These are phyloP conservation scores for Heteromormyrus szaboi DNA, from an alignment of 2,797 vertebrate genomes.

Conservation along the genomic window DNA sequence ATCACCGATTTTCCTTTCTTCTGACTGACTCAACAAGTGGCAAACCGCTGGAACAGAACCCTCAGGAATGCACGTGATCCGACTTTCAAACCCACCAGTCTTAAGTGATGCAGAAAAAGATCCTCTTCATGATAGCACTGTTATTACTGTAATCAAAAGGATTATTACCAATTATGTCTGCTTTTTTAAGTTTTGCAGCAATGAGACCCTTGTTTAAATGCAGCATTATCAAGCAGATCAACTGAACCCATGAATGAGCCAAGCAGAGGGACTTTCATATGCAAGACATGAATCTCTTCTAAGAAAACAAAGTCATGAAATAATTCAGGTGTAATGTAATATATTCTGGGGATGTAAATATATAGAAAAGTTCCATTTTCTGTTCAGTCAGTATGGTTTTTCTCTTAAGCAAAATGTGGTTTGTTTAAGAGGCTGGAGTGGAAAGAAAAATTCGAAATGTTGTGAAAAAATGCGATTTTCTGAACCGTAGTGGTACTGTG, in stretches of 20 bases:
- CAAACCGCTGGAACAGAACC: conserved; percentile 26
- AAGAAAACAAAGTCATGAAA: not conserved
- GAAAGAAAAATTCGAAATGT: not conserved
- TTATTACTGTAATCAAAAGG: conserved; percentile 6
- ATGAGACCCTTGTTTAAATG: not conserved
- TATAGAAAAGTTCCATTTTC: not conserved
- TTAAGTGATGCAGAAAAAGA: conserved; percentile 10
- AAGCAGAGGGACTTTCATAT: not conserved
- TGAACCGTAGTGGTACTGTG: not conserved
- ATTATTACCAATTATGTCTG: not conserved
- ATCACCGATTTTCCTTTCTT: conserved; percentile 48
- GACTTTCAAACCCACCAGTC: conserved; percentile 44
- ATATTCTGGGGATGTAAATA: not conserved
- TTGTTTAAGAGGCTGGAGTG: not conserved
- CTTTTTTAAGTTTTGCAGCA: not conserved
- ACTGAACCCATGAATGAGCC: not conserved
- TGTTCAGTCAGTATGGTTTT: not conserved
- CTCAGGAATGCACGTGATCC: conserved; percentile 11
- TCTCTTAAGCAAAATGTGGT: not conserved
- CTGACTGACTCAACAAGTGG: conserved; percentile 28
- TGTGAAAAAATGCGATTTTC: not conserved
- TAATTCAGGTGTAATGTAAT: not conserved
- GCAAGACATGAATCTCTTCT: not conserved
- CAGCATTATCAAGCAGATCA: not conserved
- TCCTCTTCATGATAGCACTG: conserved; percentile 40